Evolutionary conservation across 2,113 vertebrate genomes (phyloP), one percentile per base, ranked within the genome.

Genomic region (Chionodraco myersi): DNA sequence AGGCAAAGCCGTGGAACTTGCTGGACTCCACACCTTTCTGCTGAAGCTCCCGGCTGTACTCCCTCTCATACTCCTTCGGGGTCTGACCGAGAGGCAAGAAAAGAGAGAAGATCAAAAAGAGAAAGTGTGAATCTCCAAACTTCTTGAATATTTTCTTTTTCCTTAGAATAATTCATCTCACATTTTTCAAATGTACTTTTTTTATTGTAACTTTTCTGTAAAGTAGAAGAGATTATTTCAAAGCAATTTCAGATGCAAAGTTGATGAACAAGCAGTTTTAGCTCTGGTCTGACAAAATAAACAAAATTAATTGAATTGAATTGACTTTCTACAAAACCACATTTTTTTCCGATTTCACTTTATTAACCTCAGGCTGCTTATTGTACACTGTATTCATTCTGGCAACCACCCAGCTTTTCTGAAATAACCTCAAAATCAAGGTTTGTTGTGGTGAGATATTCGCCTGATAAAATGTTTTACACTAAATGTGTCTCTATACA

Each of bases 1-100:
- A 99, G 72, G 98, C 98, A 26, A 98, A 99, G 73, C 98, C 98
- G 4, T 99, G 98, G 91, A 99, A 99, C 93, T 99, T 99, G 92
- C 98, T 99, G 89, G 98, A 88, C 77, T 98, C 97, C 61, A 98
- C 97, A 7, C 95, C 94, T 88, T 96, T 95, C 63, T 97, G 97
- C 18, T 95, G 96, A 3, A 98, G 95, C 88, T 97, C 97, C 34
- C 91, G 95, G 86, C 96, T 96, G 87, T 99, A 99, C 79, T 99
- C 98, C 71, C 92, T 93, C 92, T 98, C 98, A 6, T 99, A 99
- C 57, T 99, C 97, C 88, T 97, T 96, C 11, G 98, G 98, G 16
- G 97, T 99, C 98, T 99, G 91, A 62, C 77, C 49, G 13, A 68
- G 21, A 45, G 41, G 53, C 6, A 36, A 9, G 30, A 59, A 9